phyloP scores from a whole-genome alignment of 2,888 invertebrate species.

The Melieria picta region DNA sequence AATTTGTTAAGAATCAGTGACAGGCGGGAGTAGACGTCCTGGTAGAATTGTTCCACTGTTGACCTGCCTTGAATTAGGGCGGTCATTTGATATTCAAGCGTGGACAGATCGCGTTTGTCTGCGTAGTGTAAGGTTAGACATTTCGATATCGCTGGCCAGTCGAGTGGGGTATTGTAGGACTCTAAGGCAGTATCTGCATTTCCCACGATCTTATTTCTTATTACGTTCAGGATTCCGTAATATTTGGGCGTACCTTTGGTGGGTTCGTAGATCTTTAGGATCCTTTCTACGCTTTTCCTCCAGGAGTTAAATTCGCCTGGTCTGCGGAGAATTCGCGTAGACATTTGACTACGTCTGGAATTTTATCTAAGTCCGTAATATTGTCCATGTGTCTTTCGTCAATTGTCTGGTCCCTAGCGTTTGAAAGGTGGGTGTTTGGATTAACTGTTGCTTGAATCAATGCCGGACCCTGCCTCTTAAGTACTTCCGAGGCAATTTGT shows the following conservation, averaged over 20 bases:
- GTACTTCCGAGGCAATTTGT: neutral
- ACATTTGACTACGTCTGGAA: slow-evolving; percentile 24
- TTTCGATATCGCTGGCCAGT: slow-evolving; percentile 24
- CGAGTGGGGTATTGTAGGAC: slow-evolving; percentile 30
- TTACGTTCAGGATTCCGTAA: slow-evolving; percentile 27
- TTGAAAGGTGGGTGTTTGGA: neutral
- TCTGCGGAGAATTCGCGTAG: slow-evolving; percentile 24
- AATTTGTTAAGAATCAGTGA: slow-evolving; percentile 45
- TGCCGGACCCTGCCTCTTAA: slow-evolving; percentile 3
- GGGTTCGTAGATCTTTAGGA: slow-evolving; percentile 28
- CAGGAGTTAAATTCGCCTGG: slow-evolving; percentile 28
- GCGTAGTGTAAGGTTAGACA: slow-evolving; percentile 26
- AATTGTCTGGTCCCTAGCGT: slow-evolving; percentile 16
- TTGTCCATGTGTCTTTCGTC: slow-evolving; percentile 11
- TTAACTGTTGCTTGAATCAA: slow-evolving; percentile 6
- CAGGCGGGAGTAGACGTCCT: slow-evolving; percentile 41
- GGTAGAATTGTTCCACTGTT: slow-evolving; percentile 43
- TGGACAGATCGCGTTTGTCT: slow-evolving; percentile 31
- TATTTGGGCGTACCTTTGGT: slow-evolving; percentile 30
- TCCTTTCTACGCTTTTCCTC: slow-evolving; percentile 26
- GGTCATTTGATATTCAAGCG: slow-evolving; percentile 36
- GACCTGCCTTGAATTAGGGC: slow-evolving; percentile 34
- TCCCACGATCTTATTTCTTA: slow-evolving; percentile 31
- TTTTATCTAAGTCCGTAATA: slow-evolving; percentile 22
- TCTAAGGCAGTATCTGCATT: slow-evolving; percentile 30